These are phyloP conservation scores for Alligator sinensis DNA, from an alignment of 2,113 vertebrate genomes.

Conservation along the genomic window DNA sequence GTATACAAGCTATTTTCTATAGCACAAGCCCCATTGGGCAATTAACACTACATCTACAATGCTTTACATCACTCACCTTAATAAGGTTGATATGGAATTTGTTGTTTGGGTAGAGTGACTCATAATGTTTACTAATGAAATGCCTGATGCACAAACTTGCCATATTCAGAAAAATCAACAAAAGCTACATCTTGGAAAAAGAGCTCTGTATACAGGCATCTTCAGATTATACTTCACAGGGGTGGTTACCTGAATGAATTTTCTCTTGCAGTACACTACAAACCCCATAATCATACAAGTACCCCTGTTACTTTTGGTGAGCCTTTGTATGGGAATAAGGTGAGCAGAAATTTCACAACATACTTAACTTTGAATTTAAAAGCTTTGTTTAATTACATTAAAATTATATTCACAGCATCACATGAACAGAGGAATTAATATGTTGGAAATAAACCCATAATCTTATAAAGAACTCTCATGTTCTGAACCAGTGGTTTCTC, in stretches of 20 bases:
- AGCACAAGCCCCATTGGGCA: constrained; percentile 11
- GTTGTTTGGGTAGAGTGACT: constrained; percentile 38
- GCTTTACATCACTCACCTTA: constrained; percentile 9
- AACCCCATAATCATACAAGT: not conserved
- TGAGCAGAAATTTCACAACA: not conserved
- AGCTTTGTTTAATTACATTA: constrained; percentile 29
- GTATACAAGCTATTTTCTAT: not conserved
- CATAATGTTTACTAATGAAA: constrained; percentile 36
- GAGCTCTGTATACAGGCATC: constrained; percentile 9
- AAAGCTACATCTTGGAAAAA: not conserved
- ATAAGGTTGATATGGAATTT: constrained; percentile 49
- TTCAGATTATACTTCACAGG: constrained; percentile 16
- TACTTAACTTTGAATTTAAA: constrained; percentile 28
- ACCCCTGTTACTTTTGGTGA: not conserved
- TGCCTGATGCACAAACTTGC: constrained; percentile 34
- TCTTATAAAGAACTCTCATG: constrained; percentile 40
- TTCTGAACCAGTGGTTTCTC: not conserved
- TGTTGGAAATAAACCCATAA: constrained; percentile 41
- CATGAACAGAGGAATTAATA: constrained; percentile 48
- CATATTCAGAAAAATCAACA: not conserved
- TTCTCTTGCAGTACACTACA: constrained; percentile 30
- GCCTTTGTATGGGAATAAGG: not conserved
- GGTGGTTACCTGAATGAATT: not conserved
- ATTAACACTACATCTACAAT: constrained; percentile 10
- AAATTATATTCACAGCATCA: constrained; percentile 35